phyloP scores from a whole-genome alignment of 2,797 vertebrate genomes.

The Chaunax sp. region DNA sequence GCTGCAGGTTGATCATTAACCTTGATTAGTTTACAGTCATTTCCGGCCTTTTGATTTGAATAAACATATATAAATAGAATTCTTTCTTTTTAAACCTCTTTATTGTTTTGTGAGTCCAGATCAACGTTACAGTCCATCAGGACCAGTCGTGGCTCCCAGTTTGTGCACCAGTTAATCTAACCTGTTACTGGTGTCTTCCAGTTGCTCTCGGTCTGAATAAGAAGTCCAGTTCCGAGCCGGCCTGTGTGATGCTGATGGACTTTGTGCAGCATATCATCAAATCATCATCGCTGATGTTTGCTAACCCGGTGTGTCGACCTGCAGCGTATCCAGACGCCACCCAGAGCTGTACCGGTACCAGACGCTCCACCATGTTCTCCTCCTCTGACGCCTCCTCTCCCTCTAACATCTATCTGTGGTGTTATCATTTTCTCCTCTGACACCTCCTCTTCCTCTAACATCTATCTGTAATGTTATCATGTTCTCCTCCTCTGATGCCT shows the following conservation, averaged over 20 bases:
- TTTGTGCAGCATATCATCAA: constrained; percentile 98
- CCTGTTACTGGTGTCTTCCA: constrained; percentile 61
- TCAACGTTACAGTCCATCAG: too few relatives aligned
- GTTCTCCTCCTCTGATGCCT: not conserved
- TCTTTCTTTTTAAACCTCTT: too few relatives aligned
- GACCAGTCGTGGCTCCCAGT: too few relatives aligned
- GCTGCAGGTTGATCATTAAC: too few relatives aligned
- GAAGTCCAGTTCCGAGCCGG: constrained; percentile 92
- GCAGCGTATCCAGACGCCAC: constrained; percentile 83
- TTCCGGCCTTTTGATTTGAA: too few relatives aligned
- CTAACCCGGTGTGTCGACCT: constrained; percentile 86
- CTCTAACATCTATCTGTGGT: not conserved
- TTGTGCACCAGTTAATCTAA: too few relatives aligned
- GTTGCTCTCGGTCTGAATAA: constrained; percentile 94
- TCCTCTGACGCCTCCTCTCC: not conserved
- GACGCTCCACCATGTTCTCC: not conserved
- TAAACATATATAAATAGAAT: too few relatives aligned
- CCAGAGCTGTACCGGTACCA: constrained; percentile 86
- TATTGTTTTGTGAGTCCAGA: too few relatives aligned
- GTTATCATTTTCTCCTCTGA: not conserved
- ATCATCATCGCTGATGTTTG: constrained; percentile 96
- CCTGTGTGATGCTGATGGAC: constrained; percentile 96
- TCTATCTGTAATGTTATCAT: too few relatives aligned
- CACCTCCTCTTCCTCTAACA: not conserved
- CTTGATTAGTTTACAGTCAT: too few relatives aligned